phyloP scores from a whole-genome alignment of 2,113 vertebrate species.

The Ahaetulla prasina region DNA sequence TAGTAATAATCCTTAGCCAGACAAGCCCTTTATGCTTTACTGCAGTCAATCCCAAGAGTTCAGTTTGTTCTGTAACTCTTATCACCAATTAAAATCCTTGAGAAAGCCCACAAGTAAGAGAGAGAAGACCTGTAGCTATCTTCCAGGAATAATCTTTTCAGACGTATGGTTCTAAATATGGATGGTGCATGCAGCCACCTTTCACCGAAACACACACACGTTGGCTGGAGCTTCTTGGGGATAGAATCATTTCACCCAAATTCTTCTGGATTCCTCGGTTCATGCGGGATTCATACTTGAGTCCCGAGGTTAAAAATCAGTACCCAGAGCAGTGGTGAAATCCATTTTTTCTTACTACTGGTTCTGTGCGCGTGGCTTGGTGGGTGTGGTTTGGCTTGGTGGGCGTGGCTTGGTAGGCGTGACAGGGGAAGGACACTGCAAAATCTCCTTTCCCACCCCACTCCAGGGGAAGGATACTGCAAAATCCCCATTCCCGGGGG shows the following conservation, averaged over 20 bases:
- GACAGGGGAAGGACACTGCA: no score
- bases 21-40: no score
- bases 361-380: no score
- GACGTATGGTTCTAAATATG: not conserved
- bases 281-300: not conserved
- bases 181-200: not conserved
- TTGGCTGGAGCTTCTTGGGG: not conserved
- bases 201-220: no score
- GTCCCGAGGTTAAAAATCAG: not conserved
- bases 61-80: not conserved
- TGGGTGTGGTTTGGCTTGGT: no score
- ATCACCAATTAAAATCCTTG: not conserved
- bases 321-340: no score
- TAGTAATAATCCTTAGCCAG: not conserved
- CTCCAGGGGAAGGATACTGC: no score
- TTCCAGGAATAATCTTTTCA: not conserved
- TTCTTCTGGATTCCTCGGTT: not conserved
- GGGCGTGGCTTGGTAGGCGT: no score
- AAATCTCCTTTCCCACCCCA: no score
- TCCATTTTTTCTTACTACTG: no score
- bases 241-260: not conserved
- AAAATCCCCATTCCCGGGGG: no score
- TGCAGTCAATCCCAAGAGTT: not conserved
- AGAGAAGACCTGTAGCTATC: fast-evolving
- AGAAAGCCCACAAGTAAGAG: not conserved